Base-by-base conservation (phyloP, 2,888 invertebrate genomes). In the Ichneumoninae sp. region DNA sequence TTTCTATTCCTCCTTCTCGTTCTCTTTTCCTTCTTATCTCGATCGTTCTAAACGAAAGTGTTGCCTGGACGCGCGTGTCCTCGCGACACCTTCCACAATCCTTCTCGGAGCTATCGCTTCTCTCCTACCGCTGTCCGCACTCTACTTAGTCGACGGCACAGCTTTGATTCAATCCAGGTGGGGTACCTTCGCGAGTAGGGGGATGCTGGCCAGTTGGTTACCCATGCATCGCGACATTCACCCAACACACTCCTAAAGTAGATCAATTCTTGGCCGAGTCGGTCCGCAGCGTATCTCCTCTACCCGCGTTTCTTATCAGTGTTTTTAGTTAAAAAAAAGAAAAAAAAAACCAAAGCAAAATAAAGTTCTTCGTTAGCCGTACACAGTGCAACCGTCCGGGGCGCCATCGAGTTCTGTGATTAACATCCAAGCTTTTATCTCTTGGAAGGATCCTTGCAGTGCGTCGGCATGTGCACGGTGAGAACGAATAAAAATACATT, bases 211-310 rank as follows among this genome's bases (percentile, higher is more conserved):
- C 77, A 80, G 79, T 81, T 50, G 77, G 72, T 76, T 78, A 76
- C 76, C 79, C 74, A 84, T 86, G 83, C 86, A 87, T 89, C 89
- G 87, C 87, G 89, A 91, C 92, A 91, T 92, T 92, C 92, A 89
- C 92, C 88, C 89, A 87, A 89, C 89, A 85, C 71, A 88, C 87
- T 83, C 88, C 86, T 88, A 89, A 91, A 90, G 90, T 91, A 87
- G 90, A 91, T 91, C 92, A 92, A 92, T 92, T 90, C 88, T 89
- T 88, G 85, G 69, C 86, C 80, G 88, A 82, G 83, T 89, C 83
- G 82, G 76, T 74, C 71, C 26, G 60, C 82, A 54, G 75, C 33
- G 71, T 70, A 44, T 76, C 36, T 33, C 74, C 30, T 8, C 30
- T n/a, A 5, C 30, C 62, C 57, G 22, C 16, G n/a, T 72, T 6